Conservation (phyloP, 2,113 vertebrate species). For the Nycticorax nycticorax region DNA sequence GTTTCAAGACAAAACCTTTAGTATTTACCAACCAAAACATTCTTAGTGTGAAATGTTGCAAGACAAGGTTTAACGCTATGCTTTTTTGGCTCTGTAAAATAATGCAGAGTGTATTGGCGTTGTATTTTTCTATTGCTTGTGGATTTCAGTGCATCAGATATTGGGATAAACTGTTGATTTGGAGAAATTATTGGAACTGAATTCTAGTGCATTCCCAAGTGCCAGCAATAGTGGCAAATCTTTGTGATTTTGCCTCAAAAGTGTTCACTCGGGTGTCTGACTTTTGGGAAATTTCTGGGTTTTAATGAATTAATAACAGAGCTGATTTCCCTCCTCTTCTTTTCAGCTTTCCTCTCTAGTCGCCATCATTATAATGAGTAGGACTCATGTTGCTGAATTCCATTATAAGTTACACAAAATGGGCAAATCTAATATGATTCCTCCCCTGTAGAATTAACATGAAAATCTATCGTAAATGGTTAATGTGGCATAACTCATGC, state of each 20-base stretch:
- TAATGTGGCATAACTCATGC: conserved; percentile 48
- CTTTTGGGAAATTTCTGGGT: background rate
- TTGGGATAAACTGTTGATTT: background rate
- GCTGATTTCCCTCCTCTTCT: background rate
- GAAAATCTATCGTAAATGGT: conserved; percentile 55
- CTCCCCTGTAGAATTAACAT: conserved; percentile 49
- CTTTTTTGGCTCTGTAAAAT: background rate
- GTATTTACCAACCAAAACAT: background rate
- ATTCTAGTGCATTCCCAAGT: background rate
- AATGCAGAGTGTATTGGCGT: background rate
- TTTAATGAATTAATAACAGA: conserved; percentile 21
- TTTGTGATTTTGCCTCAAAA: background rate
- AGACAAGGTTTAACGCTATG: background rate
- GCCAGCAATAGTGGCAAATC: background rate
- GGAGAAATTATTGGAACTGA: background rate
- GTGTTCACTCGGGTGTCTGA: background rate
- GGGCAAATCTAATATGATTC: conserved; percentile 48
- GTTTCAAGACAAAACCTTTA: background rate
- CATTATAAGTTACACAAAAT: conserved; percentile 42
- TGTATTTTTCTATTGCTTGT: background rate
- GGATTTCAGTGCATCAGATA: background rate
- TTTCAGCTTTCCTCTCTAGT: background rate
- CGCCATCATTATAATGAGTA: background rate
- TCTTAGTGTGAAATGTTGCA: background rate
- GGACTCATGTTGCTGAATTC: conserved; percentile 23